Evolutionary conservation across 2,113 vertebrate genomes (phyloP).

Genomic region (Indicator maculatus): DNA sequence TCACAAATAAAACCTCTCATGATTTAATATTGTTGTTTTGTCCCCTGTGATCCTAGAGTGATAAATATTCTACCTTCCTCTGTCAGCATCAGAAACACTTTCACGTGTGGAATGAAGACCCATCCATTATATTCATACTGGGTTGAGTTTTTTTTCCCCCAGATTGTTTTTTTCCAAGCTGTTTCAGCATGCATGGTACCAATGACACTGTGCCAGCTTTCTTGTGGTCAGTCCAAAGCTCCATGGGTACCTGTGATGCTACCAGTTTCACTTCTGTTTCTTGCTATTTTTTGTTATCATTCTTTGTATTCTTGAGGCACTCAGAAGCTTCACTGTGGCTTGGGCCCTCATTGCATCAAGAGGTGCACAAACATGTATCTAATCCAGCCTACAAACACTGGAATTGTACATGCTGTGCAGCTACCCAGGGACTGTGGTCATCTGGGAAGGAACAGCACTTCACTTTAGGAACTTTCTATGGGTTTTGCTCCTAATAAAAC

Average conservation of each 20-base stretch:
- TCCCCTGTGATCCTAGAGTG: slow-evolving; percentile 49
- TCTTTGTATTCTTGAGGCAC: neutral
- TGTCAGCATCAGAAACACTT: slow-evolving; percentile 52
- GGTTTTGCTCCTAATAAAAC: neutral
- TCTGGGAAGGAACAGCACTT: neutral
- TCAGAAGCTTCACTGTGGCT: neutral
- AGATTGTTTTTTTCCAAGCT: slow-evolving; percentile 46
- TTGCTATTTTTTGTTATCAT: neutral
- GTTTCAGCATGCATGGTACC: neutral
- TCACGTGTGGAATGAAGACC: slow-evolving; percentile 41
- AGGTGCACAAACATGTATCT: neutral
- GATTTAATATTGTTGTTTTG: slow-evolving; percentile 63
- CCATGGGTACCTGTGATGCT: neutral
- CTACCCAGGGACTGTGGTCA: neutral
- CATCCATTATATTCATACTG: slow-evolving; percentile 33
- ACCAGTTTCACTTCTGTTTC: neutral
- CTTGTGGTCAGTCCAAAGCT: neutral
- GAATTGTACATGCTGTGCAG: neutral
- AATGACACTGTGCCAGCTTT: neutral
- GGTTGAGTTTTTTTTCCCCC: neutral
- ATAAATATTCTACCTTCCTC: slow-evolving; percentile 62
- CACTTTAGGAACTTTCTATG: neutral
- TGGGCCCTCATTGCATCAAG: neutral
- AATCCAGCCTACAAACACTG: neutral
- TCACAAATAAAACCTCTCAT: slow-evolving; percentile 55